Evolutionary conservation across 2,888 invertebrate genomes (phyloP).

Genomic region (Melipona bicolor): DNA sequence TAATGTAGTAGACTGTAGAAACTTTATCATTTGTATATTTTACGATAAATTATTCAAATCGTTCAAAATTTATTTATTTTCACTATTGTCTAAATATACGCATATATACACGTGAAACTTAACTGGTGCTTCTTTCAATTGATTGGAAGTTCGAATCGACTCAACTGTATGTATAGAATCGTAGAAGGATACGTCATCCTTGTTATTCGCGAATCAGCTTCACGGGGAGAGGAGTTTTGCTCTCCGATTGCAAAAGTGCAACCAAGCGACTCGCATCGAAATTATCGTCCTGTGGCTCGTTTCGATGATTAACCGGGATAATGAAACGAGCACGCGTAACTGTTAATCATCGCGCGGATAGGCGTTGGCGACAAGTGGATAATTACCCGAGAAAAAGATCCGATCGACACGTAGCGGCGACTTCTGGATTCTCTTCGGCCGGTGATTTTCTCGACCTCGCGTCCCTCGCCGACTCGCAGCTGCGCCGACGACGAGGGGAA

Average conservation of each 20-base stretch:
- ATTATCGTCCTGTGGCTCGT: conserved; percentile 9
- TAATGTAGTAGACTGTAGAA: too few species aligned
- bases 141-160: background rate
- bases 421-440: background rate
- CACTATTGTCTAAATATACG: too few species aligned
- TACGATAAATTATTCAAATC: too few species aligned
- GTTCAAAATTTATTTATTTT: too few species aligned
- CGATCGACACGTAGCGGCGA: conserved; percentile 20
- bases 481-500: background rate
- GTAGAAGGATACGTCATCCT: background rate
- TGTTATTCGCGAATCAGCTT: background rate
- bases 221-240: background rate
- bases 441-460: conserved; percentile 11
- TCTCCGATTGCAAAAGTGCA: background rate
- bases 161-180: too few species aligned
- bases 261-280: background rate
- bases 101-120: too few species aligned
- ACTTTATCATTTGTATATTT: too few species aligned
- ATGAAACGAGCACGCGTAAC: conserved; percentile 38
- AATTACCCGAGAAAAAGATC: conserved; percentile 35
- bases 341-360: conserved; percentile 52
- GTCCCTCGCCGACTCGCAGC: conserved; percentile 2
- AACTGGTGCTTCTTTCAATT: too few species aligned
- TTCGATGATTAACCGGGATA: conserved; percentile 33
- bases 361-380: conserved; percentile 52